A percentile compares a stretch with the other conserved stretches of the same genome.
Evolutionary conservation across 2,888 invertebrate genomes (phyloP).

Genomic region (Microctonus aethiopoides): DNA sequence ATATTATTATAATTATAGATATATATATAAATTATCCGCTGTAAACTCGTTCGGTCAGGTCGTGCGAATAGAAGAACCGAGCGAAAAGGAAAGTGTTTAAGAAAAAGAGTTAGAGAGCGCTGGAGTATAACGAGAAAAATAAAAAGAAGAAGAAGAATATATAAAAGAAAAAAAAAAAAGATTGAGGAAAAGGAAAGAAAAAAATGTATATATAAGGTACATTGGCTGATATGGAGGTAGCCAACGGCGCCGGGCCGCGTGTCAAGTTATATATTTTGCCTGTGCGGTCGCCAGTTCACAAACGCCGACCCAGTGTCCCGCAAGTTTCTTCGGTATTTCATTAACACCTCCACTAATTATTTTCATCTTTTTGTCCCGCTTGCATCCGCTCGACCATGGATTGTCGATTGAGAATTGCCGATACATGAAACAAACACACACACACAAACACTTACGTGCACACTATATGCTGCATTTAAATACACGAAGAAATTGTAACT

Average conservation of each 20-base stretch:
- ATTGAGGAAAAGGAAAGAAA: conserved; percentile 15
- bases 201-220: conserved; percentile 5
- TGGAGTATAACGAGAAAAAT: conserved; percentile 18
- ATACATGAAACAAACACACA: not conserved
- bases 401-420: not conserved
- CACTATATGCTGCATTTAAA: no score
- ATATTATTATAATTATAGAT: not conserved
- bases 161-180: conserved; percentile 1
- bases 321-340: conserved; percentile 66
- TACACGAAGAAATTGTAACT: no score
- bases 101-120: not conserved
- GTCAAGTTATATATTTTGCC: conserved; percentile 62
- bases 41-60: conserved; percentile 26
- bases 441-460: not conserved
- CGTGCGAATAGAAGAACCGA: conserved; percentile 25
- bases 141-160: conserved; percentile 28
- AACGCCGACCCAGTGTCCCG: conserved; percentile 65
- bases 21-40: conserved; percentile 31
- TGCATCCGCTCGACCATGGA: conserved; percentile 19
- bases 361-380: conserved; percentile 54
- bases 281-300: conserved; percentile 63
- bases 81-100: not conserved
- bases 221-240: conserved; percentile 41
- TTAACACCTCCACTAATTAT: conserved; percentile 68
- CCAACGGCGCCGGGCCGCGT: conserved; percentile 64